phyloP scores from a whole-genome alignment of 1,140 invertebrate genomes.

The Drosophila nebulosa region DNA sequence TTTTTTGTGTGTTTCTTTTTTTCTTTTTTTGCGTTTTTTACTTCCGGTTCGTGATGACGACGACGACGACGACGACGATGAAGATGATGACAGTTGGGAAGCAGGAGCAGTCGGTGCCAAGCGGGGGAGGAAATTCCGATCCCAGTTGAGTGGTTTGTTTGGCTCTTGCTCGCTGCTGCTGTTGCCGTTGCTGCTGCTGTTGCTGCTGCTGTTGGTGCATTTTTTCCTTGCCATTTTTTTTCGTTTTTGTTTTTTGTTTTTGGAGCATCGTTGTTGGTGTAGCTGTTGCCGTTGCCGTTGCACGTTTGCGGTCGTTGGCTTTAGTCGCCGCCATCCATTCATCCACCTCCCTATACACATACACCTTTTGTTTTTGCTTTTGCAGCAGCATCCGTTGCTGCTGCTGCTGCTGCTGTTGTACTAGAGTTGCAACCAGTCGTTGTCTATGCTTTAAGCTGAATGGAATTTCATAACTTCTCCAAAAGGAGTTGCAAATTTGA shows the following conservation, averaged over 20 bases:
- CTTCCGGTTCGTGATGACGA: slow-evolving; percentile 63
- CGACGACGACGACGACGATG: slow-evolving; percentile 11
- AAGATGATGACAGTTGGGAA: slow-evolving; percentile 10
- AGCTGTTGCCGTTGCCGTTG: slow-evolving; percentile 32
- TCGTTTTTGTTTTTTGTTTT: slow-evolving; percentile 21
- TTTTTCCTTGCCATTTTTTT: not conserved
- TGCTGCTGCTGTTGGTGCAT: slow-evolving; percentile 33
- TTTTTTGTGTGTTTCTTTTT: slow-evolving; percentile 33
- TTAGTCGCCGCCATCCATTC: slow-evolving; percentile 19
- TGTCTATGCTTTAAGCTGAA: not conserved
- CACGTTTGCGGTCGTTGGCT: slow-evolving; percentile 75
- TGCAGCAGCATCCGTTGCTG: slow-evolving; percentile 52
- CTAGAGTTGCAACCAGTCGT: slow-evolving; percentile 21
- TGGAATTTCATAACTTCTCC: slow-evolving; percentile 4
- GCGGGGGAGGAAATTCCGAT: slow-evolving; percentile 42
- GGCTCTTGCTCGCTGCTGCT: slow-evolving; percentile 26
- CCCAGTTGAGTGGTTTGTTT: slow-evolving; percentile 70
- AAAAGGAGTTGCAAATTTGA: not conserved
- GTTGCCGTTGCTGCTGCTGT: slow-evolving; percentile 9
- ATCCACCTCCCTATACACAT: not conserved
- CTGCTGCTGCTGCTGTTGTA: slow-evolving; percentile 19
- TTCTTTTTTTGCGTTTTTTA: slow-evolving; percentile 34
- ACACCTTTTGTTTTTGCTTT: slow-evolving; percentile 35
- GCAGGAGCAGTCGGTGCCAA: not conserved
- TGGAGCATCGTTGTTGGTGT: slow-evolving; percentile 38